Evolutionary conservation across 2,797 vertebrate species (phyloP).

Genomic region (Gallirallus australis): DNA sequence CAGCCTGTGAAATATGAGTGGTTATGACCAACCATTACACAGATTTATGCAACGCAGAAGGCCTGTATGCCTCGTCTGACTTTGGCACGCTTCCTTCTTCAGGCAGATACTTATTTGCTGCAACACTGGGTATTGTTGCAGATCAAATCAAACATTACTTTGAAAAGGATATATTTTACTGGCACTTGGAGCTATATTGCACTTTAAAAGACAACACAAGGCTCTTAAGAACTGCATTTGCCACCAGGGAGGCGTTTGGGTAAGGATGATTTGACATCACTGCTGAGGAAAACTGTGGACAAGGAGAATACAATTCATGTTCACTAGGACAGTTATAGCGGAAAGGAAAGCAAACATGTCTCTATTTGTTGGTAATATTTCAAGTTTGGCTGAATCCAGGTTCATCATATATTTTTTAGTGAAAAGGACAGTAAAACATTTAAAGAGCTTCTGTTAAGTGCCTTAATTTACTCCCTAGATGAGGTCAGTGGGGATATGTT

Average conservation of each 20-base stretch:
- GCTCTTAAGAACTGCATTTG: background rate
- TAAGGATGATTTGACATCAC: background rate
- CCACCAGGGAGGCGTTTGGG: background rate
- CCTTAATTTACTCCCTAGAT: background rate
- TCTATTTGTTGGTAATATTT: background rate
- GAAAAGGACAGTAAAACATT: background rate
- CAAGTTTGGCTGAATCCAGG: background rate
- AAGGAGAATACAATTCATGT: background rate
- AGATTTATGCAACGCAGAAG: background rate
- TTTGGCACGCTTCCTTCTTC: background rate
- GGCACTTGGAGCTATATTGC: background rate
- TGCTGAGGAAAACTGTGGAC: background rate
- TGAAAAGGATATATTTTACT: background rate
- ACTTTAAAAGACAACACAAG: background rate
- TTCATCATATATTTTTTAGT: background rate
- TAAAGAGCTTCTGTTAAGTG: background rate
- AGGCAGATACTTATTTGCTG: background rate
- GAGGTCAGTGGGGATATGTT: background rate
- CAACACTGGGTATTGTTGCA: background rate
- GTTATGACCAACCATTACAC: background rate
- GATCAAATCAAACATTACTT: background rate
- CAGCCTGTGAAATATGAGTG: background rate
- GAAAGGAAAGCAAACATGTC: background rate
- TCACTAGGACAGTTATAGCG: background rate
- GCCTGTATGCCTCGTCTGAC: accelerated